These are phyloP conservation scores for Numida meleagris DNA, from an alignment of 2,113 vertebrate genomes.

Conservation along the genomic window DNA sequence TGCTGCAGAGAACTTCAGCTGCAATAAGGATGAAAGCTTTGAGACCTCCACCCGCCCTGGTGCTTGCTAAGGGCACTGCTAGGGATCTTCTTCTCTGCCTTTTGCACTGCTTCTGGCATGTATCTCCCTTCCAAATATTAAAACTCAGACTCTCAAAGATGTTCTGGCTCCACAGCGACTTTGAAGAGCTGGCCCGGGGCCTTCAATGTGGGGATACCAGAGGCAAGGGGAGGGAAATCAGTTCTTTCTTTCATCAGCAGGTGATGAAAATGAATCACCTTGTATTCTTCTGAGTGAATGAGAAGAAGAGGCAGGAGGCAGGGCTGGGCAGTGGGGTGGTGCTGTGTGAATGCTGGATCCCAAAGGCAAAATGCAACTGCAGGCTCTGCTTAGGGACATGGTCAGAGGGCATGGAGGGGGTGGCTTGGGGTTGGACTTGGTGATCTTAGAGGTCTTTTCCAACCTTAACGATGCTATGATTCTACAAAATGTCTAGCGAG, in stretches of 20 bases:
- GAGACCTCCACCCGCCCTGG: neutral
- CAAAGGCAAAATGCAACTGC: neutral
- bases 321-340: neutral
- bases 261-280: neutral
- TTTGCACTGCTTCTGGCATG: neutral
- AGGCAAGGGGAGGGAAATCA: neutral
- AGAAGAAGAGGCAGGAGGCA: neutral
- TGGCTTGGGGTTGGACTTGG: too few species aligned
- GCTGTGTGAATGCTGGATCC: neutral
- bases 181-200: neutral
- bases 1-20: neutral
- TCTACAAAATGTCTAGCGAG: neutral
- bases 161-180: accelerated
- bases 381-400: neutral
- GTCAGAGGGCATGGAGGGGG: too few species aligned
- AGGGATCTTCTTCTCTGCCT: neutral
- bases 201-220: neutral
- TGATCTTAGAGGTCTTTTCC: too few species aligned
- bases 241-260: neutral
- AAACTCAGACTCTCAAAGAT: neutral
- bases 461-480: too few species aligned
- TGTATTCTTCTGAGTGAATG: neutral
- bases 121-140: neutral
- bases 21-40: neutral
- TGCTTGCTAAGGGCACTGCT: neutral